A percentile compares a stretch with the other conserved stretches of the same genome.
These are phyloP conservation scores for Tromatobia lineatoria DNA, from an alignment of 2,888 invertebrate genomes.

Conservation along the genomic window DNA sequence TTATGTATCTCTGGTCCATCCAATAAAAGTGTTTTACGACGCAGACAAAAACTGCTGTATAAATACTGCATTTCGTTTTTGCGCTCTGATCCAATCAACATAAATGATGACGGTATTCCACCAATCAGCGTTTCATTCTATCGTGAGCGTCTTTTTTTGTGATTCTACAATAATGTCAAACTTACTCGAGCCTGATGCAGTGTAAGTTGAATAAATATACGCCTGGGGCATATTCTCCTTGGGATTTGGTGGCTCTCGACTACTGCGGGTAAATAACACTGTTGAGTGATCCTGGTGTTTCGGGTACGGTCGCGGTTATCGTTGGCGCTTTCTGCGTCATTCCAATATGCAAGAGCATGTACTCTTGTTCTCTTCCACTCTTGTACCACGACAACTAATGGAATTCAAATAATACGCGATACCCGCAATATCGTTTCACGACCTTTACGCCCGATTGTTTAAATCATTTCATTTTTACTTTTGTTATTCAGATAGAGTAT, in stretches of 20 bases:
- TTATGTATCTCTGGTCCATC: not conserved
- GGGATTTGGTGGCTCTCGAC: constrained; percentile 9
- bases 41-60: not conserved
- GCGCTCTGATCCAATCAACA: constrained; percentile 12
- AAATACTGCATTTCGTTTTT: not conserved
- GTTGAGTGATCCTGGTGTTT: constrained; percentile 51
- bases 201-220: constrained; percentile 57
- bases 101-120: not conserved
- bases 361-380: not conserved
- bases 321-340: constrained; percentile 36
- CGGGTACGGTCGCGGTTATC: constrained; percentile 46
- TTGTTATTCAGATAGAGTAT: too few relatives aligned
- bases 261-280: constrained; percentile 57
- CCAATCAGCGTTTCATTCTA: not conserved
- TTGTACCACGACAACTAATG: constrained; percentile 33
- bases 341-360: constrained; percentile 24
- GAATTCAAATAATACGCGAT: constrained; percentile 52
- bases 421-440: not conserved
- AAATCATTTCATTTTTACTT: too few relatives aligned
- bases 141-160: not conserved
- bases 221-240: constrained; percentile 40
- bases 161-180: constrained; percentile 55
- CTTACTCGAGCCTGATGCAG: constrained; percentile 29
- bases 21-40: not conserved
- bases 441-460: too few relatives aligned